Percentiles rank a stretch among this genome's conserved stretches.
These are phyloP conservation scores for Muscina levida DNA, from an alignment of 2,888 invertebrate genomes.

Conservation along the genomic window DNA sequence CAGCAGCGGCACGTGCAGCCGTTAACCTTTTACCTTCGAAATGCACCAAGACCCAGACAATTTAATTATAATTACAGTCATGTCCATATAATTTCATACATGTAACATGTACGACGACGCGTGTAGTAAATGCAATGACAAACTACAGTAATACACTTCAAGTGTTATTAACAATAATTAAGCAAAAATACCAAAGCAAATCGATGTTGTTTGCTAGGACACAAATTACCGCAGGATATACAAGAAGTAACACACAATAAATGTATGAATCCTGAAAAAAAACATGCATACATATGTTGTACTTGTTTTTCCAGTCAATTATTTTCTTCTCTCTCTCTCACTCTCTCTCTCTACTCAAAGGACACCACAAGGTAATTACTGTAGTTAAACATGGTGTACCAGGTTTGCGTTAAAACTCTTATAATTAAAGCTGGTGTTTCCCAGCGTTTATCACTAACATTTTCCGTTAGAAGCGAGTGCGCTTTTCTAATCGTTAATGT, in stretches of 20 bases:
- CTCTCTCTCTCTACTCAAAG: no score
- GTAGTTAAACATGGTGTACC: neutral
- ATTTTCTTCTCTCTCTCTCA: no score
- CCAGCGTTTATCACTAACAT: no score
- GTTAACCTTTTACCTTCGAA: neutral
- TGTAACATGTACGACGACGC: no score
- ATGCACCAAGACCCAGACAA: slow-evolving; percentile 1
- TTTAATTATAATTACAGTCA: slow-evolving; percentile 6
- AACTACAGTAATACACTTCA: slow-evolving; percentile 8
- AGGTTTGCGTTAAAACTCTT: neutral
- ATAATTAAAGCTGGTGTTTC: neutral
- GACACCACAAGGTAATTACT: slow-evolving; percentile 6
- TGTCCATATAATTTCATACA: neutral
- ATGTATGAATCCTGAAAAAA: neutral
- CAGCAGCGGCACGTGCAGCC: neutral
- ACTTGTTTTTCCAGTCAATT: neutral
- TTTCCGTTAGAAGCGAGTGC: no score
- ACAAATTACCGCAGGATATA: slow-evolving; percentile 22
- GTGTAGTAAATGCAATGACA: no score
- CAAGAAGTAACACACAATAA: neutral
- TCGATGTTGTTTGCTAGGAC: neutral
- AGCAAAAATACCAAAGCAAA: slow-evolving; percentile 7
- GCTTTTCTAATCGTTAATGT: neutral
- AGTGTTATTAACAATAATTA: slow-evolving; percentile 24
- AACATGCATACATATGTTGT: slow-evolving; percentile 11